These are phyloP conservation scores for Trichonephila clavipes DNA, from an alignment of 1,140 invertebrate genomes.

Conservation along the genomic window DNA sequence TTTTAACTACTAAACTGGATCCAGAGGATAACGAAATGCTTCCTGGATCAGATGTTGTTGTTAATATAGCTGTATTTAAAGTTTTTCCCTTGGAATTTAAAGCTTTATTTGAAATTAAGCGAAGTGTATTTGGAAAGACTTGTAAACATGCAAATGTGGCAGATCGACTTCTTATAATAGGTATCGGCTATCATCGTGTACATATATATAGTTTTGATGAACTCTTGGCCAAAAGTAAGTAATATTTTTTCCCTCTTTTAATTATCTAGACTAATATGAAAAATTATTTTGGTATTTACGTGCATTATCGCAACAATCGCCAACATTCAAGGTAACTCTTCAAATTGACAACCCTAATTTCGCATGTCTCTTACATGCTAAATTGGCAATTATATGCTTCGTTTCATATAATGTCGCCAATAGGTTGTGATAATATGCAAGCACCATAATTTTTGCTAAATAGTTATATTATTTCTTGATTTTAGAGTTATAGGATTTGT, in stretches of 20 bases:
- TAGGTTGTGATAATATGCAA: too few species aligned
- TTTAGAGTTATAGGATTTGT: too few species aligned
- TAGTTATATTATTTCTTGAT: too few species aligned
- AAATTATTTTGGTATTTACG: too few species aligned
- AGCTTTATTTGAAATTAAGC: slow-evolving; percentile 17
- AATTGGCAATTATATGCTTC: too few species aligned
- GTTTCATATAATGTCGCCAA: too few species aligned
- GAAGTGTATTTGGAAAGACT: slow-evolving; percentile 41
- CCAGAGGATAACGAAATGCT: neutral
- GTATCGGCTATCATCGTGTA: slow-evolving; percentile 20
- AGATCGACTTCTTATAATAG: slow-evolving; percentile 44
- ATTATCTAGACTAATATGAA: too few species aligned
- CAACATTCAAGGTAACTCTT: too few species aligned
- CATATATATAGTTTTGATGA: slow-evolving; percentile 59
- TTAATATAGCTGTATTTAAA: slow-evolving; percentile 44
- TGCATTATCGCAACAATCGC: too few species aligned
- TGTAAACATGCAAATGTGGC: slow-evolving; percentile 50
- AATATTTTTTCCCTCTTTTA: neutral
- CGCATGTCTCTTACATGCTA: too few species aligned
- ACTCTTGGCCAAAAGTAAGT: slow-evolving; percentile 12
- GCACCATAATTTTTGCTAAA: too few species aligned
- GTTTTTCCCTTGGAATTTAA: slow-evolving; percentile 35
- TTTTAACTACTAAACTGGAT: slow-evolving; percentile 5
- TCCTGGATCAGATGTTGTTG: slow-evolving; percentile 22
- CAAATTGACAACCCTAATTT: too few species aligned